Evolutionary conservation across 2,113 vertebrate genomes (phyloP), one percentile per base, ranked within the genome.

Genomic region (Scomber colias): DNA sequence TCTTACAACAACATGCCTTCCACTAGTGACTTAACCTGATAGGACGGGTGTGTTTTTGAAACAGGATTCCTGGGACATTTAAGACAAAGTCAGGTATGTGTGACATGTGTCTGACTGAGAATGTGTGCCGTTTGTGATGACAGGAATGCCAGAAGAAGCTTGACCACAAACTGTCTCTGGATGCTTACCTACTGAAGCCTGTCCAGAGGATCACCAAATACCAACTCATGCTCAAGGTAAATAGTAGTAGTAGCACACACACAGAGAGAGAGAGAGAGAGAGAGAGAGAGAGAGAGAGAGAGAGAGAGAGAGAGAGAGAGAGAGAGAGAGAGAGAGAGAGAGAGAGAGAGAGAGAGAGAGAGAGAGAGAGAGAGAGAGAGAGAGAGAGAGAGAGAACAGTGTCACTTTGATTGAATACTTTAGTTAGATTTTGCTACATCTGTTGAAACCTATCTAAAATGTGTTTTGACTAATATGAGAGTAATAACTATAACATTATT

Each of bases 191-290:
- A 63, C 92, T 98, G 79, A 98, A 98, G 80, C 97, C 97, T 11
- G 97, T 98, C 54, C 97, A 98, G 90, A 96, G 97, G 77, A 97
- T 98, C 91, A 98, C 96, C 48, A 98, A 98, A 71, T 98, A 97
- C 88, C 97, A 98, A 77, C 81, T 98, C 68, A 95, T 98, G 87
- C 92, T 98, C 27, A 98, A 97, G 94, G 97, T 95, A 88, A 78
- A 5, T 21, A 21, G 21, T 21, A 21, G 21, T 21, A 21, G 21
- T 21, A 21, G 21, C 31, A 54, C 48, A 40, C 35, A 40, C 35
- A 9, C 8, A 40, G 24, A 27, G 24, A 27, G 24, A 27, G 24
- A 27, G 24, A 27, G 24, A 27, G 24, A 27, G 24, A 27, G 24
- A 27, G 24, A 27, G 24, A 27, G 24, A 27, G 24, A 27, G 24